Evolutionary conservation across 2,113 vertebrate genomes (phyloP), one percentile per base, ranked within the genome.

Genomic region (Archocentrus centrarchus): DNA sequence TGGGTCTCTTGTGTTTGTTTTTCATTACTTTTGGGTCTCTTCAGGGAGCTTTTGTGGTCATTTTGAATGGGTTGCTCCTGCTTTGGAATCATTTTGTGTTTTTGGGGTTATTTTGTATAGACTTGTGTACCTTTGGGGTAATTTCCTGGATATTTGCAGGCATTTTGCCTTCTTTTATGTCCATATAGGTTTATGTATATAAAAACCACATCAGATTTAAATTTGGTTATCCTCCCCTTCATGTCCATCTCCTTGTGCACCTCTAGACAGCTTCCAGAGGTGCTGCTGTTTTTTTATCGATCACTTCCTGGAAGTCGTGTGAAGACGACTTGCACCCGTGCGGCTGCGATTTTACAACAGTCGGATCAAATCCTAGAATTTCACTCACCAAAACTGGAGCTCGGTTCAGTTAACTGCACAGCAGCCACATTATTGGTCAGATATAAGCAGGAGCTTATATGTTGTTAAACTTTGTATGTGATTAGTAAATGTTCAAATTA

Each of bases 1-100:
- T n/a, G 18, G 11, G 3, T 64, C n/a, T 64, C 37, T 64, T 20
- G n/a, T 63, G 32, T 1, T 41, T 7, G 13, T 5, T 8, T 64
- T 64, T 13, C 2, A 7, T 24, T 24, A 0, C 3, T 66, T 66
- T 39, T 66, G 63, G 1, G 63, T 0, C 13, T 3, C 39, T 44
- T 4, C 1, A 24, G 0, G 37, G 15, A 44, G 1, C 0, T 17
- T 3, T 44, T 44, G n/a, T 14, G 41, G 37, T 20, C 22, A 13
- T 66, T 66, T 50, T 50, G 47, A 14, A 50, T 7, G 17, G 15
- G 17, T 17, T 50, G 47, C 15, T 17, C 14, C 6, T 50, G 15
- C 14, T 50, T 24, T 66, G 62, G 62, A 22, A 0, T 44, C n/a
- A 17, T 66, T 24, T 66, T 39, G 0, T 39, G 0, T 22, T 10